Conservation (phyloP, 2,888 invertebrate genomes). For the Melanargia galathea region DNA sequence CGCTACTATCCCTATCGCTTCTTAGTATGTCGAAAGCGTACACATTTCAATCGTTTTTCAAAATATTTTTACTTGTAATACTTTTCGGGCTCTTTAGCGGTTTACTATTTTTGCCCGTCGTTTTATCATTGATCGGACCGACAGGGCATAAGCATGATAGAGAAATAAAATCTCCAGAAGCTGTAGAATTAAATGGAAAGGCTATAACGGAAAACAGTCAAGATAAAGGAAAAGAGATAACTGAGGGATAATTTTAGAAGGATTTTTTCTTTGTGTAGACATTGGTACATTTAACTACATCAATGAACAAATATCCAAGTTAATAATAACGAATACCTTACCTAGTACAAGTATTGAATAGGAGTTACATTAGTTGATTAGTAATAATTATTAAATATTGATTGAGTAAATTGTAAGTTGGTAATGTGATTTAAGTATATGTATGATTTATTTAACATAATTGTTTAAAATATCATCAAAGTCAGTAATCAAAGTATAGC, state of each 20-base stretch:
- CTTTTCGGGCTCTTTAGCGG: conserved; percentile 91
- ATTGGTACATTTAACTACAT: background rate
- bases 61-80: conserved; percentile 90
- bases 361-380: no score
- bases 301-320: background rate
- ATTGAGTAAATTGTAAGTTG: no score
- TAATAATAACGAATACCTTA: no score
- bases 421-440: no score
- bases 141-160: conserved; percentile 64
- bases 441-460: no score
- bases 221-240: conserved; percentile 38
- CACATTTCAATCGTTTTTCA: conserved; percentile 88
- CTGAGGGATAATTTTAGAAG: conserved; percentile 29
- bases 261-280: conserved; percentile 5
- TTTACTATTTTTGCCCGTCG: conserved; percentile 87
- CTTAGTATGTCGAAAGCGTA: conserved; percentile 88
- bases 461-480: no score
- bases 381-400: no score
- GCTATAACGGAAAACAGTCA: conserved; percentile 40
- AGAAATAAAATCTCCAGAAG: conserved; percentile 52
- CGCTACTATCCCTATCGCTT: conserved; percentile 87
- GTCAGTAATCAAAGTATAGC: no score
- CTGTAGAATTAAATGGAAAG: conserved; percentile 66
- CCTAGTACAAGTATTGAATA: no score
- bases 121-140: conserved; percentile 88